Evolutionary conservation across 2,888 invertebrate species (phyloP).

Genomic region (Plebejus argus): DNA sequence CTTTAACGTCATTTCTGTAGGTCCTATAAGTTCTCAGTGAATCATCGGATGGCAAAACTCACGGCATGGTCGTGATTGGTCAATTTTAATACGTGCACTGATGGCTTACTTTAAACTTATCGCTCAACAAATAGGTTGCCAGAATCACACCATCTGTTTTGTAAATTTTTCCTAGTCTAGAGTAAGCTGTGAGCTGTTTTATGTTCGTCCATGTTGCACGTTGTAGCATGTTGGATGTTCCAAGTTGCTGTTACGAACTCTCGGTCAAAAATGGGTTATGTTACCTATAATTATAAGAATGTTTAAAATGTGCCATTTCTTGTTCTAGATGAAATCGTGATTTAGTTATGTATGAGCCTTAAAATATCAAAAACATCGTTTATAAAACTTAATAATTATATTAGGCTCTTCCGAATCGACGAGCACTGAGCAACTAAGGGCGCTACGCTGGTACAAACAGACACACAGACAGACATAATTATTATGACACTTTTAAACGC

Average conservation of each 20-base stretch:
- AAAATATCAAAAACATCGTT: not conserved
- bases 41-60: not conserved
- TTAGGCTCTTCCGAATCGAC: not conserved
- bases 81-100: not conserved
- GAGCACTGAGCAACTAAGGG: not conserved
- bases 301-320: constrained; percentile 4
- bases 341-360: not conserved
- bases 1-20: not conserved
- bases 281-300: constrained; percentile 9
- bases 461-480: not conserved
- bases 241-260: constrained; percentile 47
- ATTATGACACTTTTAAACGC: not conserved
- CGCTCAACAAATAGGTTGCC: not conserved
- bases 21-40: not conserved
- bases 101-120: not conserved
- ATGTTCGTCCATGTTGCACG: constrained; percentile 40
- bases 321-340: not conserved
- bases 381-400: not conserved
- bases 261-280: not conserved
- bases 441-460: not conserved
- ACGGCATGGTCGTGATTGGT: not conserved
- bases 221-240: constrained; percentile 36
- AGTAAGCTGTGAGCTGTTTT: constrained; percentile 46
- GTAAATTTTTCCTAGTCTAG: constrained; percentile 44
- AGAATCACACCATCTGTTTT: constrained; percentile 37